Evolutionary conservation across 2,888 invertebrate species (phyloP).

Genomic region (Philereme vetulata): DNA sequence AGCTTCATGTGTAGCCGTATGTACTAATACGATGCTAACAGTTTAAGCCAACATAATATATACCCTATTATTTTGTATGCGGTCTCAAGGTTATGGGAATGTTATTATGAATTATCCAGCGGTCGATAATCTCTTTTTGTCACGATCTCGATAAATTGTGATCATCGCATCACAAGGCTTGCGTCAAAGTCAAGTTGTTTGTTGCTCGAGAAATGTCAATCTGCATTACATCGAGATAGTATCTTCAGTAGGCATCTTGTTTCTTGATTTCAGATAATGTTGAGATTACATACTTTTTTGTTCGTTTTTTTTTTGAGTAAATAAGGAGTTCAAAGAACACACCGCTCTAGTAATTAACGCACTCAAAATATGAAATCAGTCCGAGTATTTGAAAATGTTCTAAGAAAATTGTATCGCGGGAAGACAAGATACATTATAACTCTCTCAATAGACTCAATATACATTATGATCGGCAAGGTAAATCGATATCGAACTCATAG

Average conservation of each 20-base stretch:
- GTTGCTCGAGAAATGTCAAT: conserved; percentile 23
- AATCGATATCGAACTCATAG: no score
- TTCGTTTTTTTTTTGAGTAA: not conserved
- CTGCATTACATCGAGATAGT: conserved; percentile 6
- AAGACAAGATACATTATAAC: no score
- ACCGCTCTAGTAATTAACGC: not conserved
- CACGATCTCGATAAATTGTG: conserved; percentile 64
- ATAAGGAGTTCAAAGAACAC: not conserved
- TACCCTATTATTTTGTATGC: conserved; percentile 39
- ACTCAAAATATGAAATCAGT: no score
- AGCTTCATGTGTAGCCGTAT: no score
- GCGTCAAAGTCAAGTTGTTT: conserved; percentile 41
- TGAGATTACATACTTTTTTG: conserved; percentile 4
- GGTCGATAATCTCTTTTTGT: conserved; percentile 64
- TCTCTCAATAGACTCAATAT: no score
- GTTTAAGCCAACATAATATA: conserved; percentile 26
- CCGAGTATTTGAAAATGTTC: no score
- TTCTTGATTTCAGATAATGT: conserved; percentile 16
- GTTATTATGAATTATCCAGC: conserved; percentile 39
- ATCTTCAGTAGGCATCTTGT: conserved; percentile 8
- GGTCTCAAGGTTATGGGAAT: conserved; percentile 45
- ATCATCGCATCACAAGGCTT: conserved; percentile 70
- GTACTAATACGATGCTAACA: conserved; percentile 13
- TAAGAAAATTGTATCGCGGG: no score
- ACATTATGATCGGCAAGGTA: no score